These are phyloP conservation scores for Sinhomidia bicolor DNA, from an alignment of 2,888 invertebrate genomes.

Conservation along the genomic window DNA sequence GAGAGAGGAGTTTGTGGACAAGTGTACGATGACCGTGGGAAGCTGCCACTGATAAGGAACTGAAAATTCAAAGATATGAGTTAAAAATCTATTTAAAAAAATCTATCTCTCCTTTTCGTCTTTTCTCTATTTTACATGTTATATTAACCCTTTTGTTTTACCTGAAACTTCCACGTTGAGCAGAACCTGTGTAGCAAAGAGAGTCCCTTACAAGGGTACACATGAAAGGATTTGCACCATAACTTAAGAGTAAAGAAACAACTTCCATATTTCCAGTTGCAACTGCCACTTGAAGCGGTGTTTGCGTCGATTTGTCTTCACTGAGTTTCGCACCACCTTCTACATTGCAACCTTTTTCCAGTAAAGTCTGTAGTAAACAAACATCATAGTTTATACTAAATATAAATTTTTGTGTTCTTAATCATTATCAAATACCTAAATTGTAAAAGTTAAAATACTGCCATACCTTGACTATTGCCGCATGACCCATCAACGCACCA, in stretches of 20 bases:
- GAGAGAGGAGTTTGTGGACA: conserved; percentile 89
- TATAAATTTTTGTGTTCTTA: not conserved
- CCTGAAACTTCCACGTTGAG: conserved; percentile 92
- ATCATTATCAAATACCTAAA: conserved; percentile 79
- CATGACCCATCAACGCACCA: conserved; percentile 85
- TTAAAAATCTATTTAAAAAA: not conserved
- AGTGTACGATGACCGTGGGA: conserved; percentile 92
- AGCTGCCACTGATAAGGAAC: conserved; percentile 94
- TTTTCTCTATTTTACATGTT: too few species aligned
- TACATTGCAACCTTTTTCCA: conserved; percentile 91
- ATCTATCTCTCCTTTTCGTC: too few species aligned
- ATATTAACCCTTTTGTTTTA: too few species aligned
- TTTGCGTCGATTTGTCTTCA: conserved; percentile 93
- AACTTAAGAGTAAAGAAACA: conserved; percentile 89
- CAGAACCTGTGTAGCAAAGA: conserved; percentile 92
- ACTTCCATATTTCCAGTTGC: conserved; percentile 91
- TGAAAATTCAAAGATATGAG: conserved; percentile 81
- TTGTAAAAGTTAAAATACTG: conserved; percentile 75
- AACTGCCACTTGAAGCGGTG: conserved; percentile 93
- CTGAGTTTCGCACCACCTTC: conserved; percentile 92
- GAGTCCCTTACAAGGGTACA: conserved; percentile 92
- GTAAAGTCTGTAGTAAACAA: conserved; percentile 84
- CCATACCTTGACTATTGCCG: conserved; percentile 83
- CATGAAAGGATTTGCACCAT: conserved; percentile 94
- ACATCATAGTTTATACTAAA: not conserved